Base-by-base conservation (phyloP, 2,888 invertebrate genomes). In the Dione vanillae region DNA sequence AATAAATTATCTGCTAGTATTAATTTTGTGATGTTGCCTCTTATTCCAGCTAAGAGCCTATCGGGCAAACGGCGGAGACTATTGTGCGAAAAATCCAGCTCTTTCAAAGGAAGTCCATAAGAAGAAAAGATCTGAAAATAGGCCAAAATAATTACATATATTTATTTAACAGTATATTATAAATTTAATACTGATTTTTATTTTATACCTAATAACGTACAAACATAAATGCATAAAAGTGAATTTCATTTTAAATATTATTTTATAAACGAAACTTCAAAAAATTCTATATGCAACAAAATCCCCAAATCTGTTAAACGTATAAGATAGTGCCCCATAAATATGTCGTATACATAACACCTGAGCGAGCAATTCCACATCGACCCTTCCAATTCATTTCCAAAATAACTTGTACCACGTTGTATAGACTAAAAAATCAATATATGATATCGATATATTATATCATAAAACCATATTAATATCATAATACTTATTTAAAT, bases 71-170 rank as follows among this genome's bases (percentile, higher is more conserved):
- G 94, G 58, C 97, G 91, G 5, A 98, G 94, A 11, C 96, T 95
- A 86, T 98, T 98, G 76, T 96, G 95, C 0, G 97, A 97, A 77
- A 98, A 95, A 84, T 98, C 98, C 72, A 98, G 89, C 74, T 94
- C 95, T 78, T 96, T 95, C 54, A 98, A 87, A 0, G 96, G 97
- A 1, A 97, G 88, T 54, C 95, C 96, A 69, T 96, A 94, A 0
- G 96, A 94, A 3, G 96, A 95, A 80, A 97, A 96, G 73, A 95
- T 94, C 95, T 95, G 87, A 52, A 78, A 75, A 61, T 11, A 19
- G 11, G 11, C 19, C 0, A 19, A 49, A 20, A 49, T 11, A 20
- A n/a, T n/a, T n/a, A n/a, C n/a, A n/a, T n/a, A n/a, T 27, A 3
- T 3, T 27, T 27, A 5, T 27, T 27, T 27, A 3, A 27, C 27